Evolutionary conservation across 2,113 vertebrate species (phyloP).

Genomic region (Perca flavescens): DNA sequence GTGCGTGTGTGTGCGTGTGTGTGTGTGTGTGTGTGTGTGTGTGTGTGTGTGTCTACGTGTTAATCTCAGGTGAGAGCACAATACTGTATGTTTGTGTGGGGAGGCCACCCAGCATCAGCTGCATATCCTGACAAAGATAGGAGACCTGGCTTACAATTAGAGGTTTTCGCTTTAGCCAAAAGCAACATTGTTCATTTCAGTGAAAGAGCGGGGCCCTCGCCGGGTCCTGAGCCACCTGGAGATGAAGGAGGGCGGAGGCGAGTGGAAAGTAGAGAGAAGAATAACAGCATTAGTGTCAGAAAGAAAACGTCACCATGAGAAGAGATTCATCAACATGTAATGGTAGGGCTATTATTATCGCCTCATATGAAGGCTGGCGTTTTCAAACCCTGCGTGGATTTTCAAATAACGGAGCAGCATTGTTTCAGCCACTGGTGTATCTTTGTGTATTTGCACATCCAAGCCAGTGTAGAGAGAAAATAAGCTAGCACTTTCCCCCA

Average conservation of each 20-base stretch:
- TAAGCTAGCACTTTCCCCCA: slow-evolving; percentile 68
- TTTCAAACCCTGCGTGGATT: slow-evolving; percentile 32
- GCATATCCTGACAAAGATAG: slow-evolving; percentile 71
- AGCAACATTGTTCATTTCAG: slow-evolving; percentile 65
- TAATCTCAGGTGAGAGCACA: slow-evolving; percentile 63
- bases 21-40: slow-evolving; percentile 19
- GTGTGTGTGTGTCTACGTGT: slow-evolving; percentile 32
- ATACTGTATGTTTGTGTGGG: slow-evolving; percentile 46
- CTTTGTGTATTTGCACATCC: slow-evolving; percentile 66
- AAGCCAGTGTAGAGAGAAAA: slow-evolving; percentile 62
- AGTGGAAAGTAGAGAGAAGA: slow-evolving; percentile 56
- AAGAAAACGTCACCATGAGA: slow-evolving; percentile 54
- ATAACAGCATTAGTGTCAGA: slow-evolving; percentile 62
- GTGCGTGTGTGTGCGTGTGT: slow-evolving; percentile 11
- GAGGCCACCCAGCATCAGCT: slow-evolving; percentile 72
- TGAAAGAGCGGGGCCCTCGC: slow-evolving; percentile 46
- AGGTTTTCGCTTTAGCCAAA: slow-evolving; percentile 61
- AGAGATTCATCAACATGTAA: slow-evolving; percentile 39
- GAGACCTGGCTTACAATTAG: slow-evolving; percentile 65
- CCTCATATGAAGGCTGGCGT: slow-evolving; percentile 21
- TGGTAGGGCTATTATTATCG: slow-evolving; percentile 27
- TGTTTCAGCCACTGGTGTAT: slow-evolving; percentile 49
- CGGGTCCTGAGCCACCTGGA: slow-evolving; percentile 62
- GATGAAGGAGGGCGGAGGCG: slow-evolving; percentile 45
- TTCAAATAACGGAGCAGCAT: slow-evolving; percentile 22